Evolutionary conservation across 2,888 invertebrate genomes (phyloP).

Genomic region (Apamea crenata): DNA sequence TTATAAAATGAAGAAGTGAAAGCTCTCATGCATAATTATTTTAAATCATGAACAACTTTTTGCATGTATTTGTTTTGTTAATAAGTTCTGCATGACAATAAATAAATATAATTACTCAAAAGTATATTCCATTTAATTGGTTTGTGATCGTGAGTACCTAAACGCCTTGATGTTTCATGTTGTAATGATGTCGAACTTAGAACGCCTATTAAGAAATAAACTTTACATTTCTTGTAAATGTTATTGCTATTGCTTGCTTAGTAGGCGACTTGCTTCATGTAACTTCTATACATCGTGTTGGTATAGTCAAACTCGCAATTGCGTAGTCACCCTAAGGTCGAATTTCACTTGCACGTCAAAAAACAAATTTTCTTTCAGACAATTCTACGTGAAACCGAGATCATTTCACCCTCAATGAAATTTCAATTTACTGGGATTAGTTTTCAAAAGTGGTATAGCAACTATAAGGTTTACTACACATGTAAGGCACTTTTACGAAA

Average conservation of each 20-base stretch:
- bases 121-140: background rate
- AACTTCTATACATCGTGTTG: background rate
- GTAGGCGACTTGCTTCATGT: conserved; percentile 8
- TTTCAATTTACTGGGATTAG: background rate
- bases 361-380: background rate
- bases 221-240: background rate
- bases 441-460: no score
- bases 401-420: no score
- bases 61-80: background rate
- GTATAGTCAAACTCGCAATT: background rate
- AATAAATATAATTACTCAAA: background rate
- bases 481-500: background rate
- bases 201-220: conserved; percentile 12
- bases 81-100: background rate
- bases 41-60: background rate
- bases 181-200: background rate
- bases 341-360: background rate
- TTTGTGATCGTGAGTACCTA: background rate
- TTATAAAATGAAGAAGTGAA: background rate
- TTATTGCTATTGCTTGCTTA: conserved; percentile 2
- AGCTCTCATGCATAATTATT: background rate
- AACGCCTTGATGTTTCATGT: background rate
- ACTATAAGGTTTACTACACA: no score
- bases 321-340: background rate
- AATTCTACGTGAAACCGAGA: background rate